phyloP scores from a whole-genome alignment of 2,888 invertebrate genomes.

The Stegana nigrithorax region DNA sequence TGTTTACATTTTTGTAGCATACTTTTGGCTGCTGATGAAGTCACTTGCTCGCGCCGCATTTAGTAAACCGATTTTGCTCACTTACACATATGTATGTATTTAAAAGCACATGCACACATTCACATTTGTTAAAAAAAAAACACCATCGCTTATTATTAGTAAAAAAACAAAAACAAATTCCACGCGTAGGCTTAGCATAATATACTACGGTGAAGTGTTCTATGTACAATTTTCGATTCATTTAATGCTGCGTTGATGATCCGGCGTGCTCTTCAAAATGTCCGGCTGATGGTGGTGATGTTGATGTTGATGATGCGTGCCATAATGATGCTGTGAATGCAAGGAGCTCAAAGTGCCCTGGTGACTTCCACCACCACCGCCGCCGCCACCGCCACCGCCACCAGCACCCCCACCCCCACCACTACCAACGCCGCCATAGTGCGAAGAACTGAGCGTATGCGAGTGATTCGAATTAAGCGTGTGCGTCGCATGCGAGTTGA shows the following conservation, averaged over 20 bases:
- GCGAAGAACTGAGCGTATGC: slow-evolving; percentile 68
- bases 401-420: slow-evolving; percentile 39
- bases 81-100: slow-evolving; percentile 15
- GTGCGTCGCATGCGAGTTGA: slow-evolving; percentile 72
- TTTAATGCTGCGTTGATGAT: slow-evolving; percentile 77
- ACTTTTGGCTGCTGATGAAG: neutral
- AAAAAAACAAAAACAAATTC: slow-evolving; percentile 2
- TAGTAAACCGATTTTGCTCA: neutral
- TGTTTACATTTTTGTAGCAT: neutral
- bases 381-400: slow-evolving; percentile 40
- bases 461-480: slow-evolving; percentile 69
- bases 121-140: slow-evolving; percentile 16
- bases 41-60: neutral
- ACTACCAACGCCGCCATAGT: slow-evolving; percentile 54
- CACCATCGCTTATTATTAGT: neutral
- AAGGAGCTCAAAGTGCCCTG: slow-evolving; percentile 67
- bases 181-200: neutral
- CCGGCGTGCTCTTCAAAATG: slow-evolving; percentile 87
- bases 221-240: slow-evolving; percentile 37
- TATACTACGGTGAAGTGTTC: slow-evolving; percentile 22
- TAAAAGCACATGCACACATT: slow-evolving; percentile 10
- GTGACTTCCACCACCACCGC: slow-evolving; percentile 55
- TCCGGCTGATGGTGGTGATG: slow-evolving; percentile 74
- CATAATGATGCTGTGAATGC: slow-evolving; percentile 69
- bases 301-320: slow-evolving; percentile 72